Conservation (phyloP, 2,888 invertebrate genomes). For the Chrysolina oricalcia region DNA sequence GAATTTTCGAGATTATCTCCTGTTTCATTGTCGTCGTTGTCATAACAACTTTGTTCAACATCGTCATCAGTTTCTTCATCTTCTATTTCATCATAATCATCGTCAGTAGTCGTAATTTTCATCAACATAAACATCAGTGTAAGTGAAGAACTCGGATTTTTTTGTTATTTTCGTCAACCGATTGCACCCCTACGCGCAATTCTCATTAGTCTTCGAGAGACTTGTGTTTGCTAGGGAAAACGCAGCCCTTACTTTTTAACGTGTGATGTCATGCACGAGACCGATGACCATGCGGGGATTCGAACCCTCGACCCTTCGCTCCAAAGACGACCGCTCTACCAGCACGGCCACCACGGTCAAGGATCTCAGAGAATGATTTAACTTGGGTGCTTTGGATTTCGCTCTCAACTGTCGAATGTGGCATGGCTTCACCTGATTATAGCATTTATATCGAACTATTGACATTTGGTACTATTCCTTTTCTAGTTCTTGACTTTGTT, state of each 20-base stretch:
- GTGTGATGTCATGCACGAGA: too few relatives aligned
- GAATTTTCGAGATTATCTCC: neutral
- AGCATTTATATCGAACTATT: neutral
- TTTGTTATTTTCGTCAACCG: too few relatives aligned
- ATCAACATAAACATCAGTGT: conserved; percentile 32
- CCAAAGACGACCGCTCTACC: too few relatives aligned
- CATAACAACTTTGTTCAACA: conserved; percentile 44
- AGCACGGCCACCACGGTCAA: too few relatives aligned
- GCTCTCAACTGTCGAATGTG: neutral
- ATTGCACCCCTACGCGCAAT: too few relatives aligned
- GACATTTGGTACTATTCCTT: conserved; percentile 59
- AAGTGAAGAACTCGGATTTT: neutral
- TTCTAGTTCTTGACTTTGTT: conserved; percentile 64
- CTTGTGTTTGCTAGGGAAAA: too few relatives aligned
- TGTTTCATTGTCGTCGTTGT: conserved; percentile 31
- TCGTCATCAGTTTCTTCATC: conserved; percentile 34
- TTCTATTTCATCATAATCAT: conserved; percentile 45
- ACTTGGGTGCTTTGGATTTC: neutral
- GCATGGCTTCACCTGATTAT: neutral
- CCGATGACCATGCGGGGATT: too few relatives aligned
- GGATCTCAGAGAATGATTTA: neutral
- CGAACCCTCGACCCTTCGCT: too few relatives aligned
- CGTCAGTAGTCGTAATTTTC: conserved; percentile 38
- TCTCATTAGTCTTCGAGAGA: too few relatives aligned
- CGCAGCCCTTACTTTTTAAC: too few relatives aligned